These are phyloP conservation scores for Melipona quadrifasciata DNA, from an alignment of 1,140 invertebrate genomes.

Conservation along the genomic window DNA sequence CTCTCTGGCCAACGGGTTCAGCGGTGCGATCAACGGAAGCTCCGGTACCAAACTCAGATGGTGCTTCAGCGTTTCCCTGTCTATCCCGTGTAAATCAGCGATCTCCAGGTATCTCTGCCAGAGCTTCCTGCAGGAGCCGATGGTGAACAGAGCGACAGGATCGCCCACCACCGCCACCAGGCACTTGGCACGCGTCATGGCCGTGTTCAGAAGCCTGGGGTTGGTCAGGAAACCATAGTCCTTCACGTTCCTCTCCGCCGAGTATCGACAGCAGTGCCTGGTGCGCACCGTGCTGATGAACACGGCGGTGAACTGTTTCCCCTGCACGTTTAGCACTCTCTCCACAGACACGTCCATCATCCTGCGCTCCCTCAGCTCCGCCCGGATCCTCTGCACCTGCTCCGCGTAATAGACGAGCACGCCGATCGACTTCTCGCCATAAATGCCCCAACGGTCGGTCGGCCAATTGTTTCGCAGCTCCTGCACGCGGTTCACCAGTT, in stretches of 20 bases:
- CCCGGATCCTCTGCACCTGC: slow-evolving; percentile 90
- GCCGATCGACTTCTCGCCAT: slow-evolving; percentile 89
- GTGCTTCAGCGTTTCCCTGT: slow-evolving; percentile 85
- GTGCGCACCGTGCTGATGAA: slow-evolving; percentile 93
- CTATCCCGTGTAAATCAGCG: slow-evolving; percentile 89
- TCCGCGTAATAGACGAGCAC: slow-evolving; percentile 94
- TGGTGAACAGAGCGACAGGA: slow-evolving; percentile 91
- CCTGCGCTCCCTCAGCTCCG: slow-evolving; percentile 88
- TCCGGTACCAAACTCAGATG: slow-evolving; percentile 86
- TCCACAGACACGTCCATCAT: slow-evolving; percentile 92
- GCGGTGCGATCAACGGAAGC: slow-evolving; percentile 88
- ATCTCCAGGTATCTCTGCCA: slow-evolving; percentile 92
- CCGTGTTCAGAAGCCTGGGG: slow-evolving; percentile 92
- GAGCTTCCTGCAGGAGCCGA: slow-evolving; percentile 91
- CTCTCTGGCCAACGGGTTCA: slow-evolving; percentile 92
- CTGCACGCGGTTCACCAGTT: slow-evolving; percentile 88
- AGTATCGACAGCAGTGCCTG: slow-evolving; percentile 85
- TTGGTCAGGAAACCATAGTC: slow-evolving; percentile 95
- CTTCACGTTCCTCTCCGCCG: slow-evolving; percentile 83
- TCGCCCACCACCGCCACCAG: slow-evolving; percentile 94
- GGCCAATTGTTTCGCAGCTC: slow-evolving; percentile 89
- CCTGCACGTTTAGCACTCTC: slow-evolving; percentile 93
- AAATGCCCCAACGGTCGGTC: slow-evolving; percentile 86
- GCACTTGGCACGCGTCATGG: slow-evolving; percentile 92
- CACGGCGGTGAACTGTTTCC: slow-evolving; percentile 93